Evolutionary conservation across 1,140 invertebrate genomes (phyloP).

Genomic region (Potamilus streckersoni): DNA sequence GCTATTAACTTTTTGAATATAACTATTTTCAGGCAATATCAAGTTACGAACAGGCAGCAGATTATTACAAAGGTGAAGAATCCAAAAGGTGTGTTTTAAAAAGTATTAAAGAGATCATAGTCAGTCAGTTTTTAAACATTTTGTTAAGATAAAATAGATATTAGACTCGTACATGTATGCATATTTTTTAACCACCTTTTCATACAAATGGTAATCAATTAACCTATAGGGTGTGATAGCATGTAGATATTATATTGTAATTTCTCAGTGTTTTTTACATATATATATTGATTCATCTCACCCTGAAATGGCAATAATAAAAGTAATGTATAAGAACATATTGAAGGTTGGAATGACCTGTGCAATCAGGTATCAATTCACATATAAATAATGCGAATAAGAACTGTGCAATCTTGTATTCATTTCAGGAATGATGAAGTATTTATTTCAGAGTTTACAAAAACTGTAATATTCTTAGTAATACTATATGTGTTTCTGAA

Average conservation of each 20-base stretch:
- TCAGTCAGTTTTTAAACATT: too few species aligned
- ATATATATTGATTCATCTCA: too few species aligned
- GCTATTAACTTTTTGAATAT: too few species aligned
- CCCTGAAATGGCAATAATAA: not conserved
- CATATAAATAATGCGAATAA: not conserved
- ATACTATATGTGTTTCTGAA: slow-evolving; percentile 8
- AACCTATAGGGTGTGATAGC: too few species aligned
- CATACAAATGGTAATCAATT: too few species aligned
- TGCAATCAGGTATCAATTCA: not conserved
- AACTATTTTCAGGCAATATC: slow-evolving; percentile 13
- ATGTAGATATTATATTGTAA: too few species aligned
- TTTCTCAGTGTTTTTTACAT: too few species aligned
- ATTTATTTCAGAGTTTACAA: not conserved
- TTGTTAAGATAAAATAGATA: too few species aligned
- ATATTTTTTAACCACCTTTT: too few species aligned
- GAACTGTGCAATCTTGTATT: not conserved
- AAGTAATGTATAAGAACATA: not conserved
- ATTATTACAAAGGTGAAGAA: slow-evolving; percentile 81
- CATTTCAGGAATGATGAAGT: not conserved
- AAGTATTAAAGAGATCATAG: not conserved
- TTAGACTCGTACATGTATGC: too few species aligned
- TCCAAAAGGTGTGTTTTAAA: slow-evolving; percentile 67
- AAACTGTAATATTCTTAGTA: not conserved
- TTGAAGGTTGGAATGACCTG: not conserved
- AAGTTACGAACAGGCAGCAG: slow-evolving; percentile 80